Evolutionary conservation across 2,888 invertebrate species (phyloP), one percentile per base, ranked within the genome.

Genomic region (Microctonus brassicae): DNA sequence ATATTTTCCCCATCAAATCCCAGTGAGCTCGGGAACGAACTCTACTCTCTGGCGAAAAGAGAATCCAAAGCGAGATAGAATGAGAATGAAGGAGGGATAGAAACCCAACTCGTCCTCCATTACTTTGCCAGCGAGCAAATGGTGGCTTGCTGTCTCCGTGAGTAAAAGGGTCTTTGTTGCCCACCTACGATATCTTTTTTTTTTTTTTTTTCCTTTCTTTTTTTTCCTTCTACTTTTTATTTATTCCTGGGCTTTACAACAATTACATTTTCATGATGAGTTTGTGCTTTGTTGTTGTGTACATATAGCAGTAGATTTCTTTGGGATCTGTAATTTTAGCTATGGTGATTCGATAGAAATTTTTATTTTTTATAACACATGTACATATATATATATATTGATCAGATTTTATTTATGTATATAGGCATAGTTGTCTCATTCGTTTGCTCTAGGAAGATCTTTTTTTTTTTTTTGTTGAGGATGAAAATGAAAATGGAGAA

Each of bases 101-200:
- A 81, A 76, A 67, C 72, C 66, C 71, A 75, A 81, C 81, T 83
- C 81, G 85, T 82, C 86, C 86, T 85, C 85, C 86, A 86, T 85
- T 85, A 80, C 84, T 85, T 81, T 70, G 62, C 69, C 67, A 53
- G 63, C 79, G 77, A 85, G 86, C 84, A 86, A 86, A 86, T 85
- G 85, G 85, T 85, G 84, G 85, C 82, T 78, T 77, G 80, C 74
- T 77, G 76, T 69, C 77, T 80, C 75, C 69, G 69, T 69, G 69
- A 77, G 71, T 70, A 69, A n/a, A n/a, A 76, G 72, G 78, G 78
- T 76, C 82, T 83, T 83, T 83, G 83, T 83, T 82, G 74, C 72
- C 76, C 77, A 76, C 78, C 77, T 76, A 74, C 73, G 72, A 73
- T 74, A 76, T 67, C 68, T 70, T 72, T 73, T 71, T 71, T 47